Base-by-base conservation (phyloP, 1,140 invertebrate genomes). In the Spodoptera frugiperda region DNA sequence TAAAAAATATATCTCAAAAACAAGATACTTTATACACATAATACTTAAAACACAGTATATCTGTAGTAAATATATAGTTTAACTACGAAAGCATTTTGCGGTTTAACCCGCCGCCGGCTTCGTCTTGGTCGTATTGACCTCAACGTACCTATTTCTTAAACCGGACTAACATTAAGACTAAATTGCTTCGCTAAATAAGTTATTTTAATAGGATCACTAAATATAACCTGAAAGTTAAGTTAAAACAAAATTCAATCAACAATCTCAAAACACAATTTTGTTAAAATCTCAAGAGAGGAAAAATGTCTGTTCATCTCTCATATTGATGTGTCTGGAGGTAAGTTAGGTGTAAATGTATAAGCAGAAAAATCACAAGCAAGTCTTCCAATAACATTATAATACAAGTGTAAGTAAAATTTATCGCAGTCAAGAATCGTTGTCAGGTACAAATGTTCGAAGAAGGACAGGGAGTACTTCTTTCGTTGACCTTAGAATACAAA, bases 401-500 rank as follows among this genome's bases (percentile, higher is more conserved):
- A 61, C 44, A 49, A 15, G 2, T 25, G 44, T 30, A 17, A 39
- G 54, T 33, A 17, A 39, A 59, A 61, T 73, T 59, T 73, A 30
- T 73, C 55, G 39, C 19, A 51, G 59, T 65, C 44, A 39, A 19
- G 59, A 75, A 51, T 63, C 55, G 59, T n/a, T 25, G 78, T 80
- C 67, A 80, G 61, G 75, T 82, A 87, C 63, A 82, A 84, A 85
- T 84, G 70, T 73, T 79, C 53, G 73, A 78, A 83, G 78, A 84
- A 83, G 80, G 71, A 82, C 80, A 79, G 78, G 54, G 84, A 87
- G 80, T 79, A 83, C 68, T 83, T 83, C 78, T 79, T 85, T 82
- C 73, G 79, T 78, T 87, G 82, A 89, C 85, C 82, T 85, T 84
- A 82, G 76, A 61, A 86, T 76, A 83, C 77, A 78, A 61, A 73